Evolutionary conservation across 2,888 invertebrate species (phyloP).

Genomic region (Lepidonotus clava): DNA sequence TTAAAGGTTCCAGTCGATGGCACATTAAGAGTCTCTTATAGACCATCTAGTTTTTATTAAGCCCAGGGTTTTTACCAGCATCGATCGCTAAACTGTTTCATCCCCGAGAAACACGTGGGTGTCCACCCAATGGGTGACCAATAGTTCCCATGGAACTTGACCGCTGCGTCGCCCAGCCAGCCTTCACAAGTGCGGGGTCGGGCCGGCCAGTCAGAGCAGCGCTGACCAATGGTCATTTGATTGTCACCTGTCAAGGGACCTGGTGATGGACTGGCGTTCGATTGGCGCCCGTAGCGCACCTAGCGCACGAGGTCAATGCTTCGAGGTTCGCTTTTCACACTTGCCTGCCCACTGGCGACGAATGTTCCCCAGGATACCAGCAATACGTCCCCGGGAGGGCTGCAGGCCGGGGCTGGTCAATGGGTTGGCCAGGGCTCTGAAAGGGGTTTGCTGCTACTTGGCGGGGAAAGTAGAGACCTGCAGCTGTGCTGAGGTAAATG

Average conservation of each 20-base stretch:
- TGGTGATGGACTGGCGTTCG: not conserved
- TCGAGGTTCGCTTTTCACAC: not conserved
- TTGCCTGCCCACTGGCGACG: not conserved
- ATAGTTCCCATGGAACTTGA: not conserved
- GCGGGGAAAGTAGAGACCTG: too few relatives aligned
- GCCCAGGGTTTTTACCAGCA: too few relatives aligned
- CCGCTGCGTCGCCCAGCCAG: too few relatives aligned
- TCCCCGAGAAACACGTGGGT: not conserved
- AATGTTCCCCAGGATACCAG: not conserved
- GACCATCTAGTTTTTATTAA: too few relatives aligned
- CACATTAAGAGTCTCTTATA: not conserved
- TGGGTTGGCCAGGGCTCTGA: not conserved
- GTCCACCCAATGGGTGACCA: not conserved
- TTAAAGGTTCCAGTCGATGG: too few relatives aligned
- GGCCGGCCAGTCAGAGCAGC: not conserved
- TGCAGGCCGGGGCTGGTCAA: not conserved
- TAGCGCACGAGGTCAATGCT: not conserved
- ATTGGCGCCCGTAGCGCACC: not conserved
- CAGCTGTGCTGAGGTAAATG: too few relatives aligned
- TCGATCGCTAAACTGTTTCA: not conserved
- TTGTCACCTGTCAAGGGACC: not conserved
- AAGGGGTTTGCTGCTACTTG: too few relatives aligned
- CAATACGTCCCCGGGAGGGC: not conserved
- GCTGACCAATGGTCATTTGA: slow-evolving; percentile 7
- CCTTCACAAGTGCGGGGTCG: too few relatives aligned